Evolutionary conservation across 2,113 vertebrate species (phyloP).

Genomic region (Connochaetes taurinus): DNA sequence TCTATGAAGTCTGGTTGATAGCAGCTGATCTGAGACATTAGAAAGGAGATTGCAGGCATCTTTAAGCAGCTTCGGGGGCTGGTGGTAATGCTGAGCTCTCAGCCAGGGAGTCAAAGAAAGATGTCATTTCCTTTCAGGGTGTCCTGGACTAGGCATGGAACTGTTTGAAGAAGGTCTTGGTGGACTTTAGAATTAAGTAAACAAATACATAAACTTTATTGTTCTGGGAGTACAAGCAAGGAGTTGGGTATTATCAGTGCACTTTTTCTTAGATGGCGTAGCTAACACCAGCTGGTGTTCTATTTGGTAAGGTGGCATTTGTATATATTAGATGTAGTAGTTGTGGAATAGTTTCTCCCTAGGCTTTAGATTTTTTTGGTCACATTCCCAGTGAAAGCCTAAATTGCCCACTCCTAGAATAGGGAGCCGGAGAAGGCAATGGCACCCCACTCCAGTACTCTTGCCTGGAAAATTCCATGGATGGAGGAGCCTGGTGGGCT

Average conservation of each 20-base stretch:
- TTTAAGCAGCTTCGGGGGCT: neutral
- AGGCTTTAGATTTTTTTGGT: neutral
- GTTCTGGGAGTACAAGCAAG: neutral
- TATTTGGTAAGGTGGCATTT: neutral
- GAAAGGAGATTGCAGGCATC: neutral
- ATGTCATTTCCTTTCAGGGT: neutral
- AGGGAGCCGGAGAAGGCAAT: neutral
- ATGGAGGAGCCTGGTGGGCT: no score
- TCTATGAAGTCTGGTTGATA: neutral
- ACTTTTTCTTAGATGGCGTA: neutral
- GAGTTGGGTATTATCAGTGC: accelerated
- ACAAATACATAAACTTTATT: neutral
- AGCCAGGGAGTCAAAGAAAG: neutral
- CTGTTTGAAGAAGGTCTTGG: neutral
- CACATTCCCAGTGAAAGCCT: neutral
- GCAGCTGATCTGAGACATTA: neutral
- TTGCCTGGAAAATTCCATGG: no score
- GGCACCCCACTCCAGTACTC: no score
- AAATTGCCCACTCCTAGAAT: neutral
- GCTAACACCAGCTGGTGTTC: neutral
- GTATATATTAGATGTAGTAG: neutral
- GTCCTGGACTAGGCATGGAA: neutral
- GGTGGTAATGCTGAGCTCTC: neutral
- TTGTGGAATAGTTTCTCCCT: neutral
- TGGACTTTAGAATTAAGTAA: neutral